Conservation (phyloP, 2,888 invertebrate genomes). For the Drosophila koepferae region DNA sequence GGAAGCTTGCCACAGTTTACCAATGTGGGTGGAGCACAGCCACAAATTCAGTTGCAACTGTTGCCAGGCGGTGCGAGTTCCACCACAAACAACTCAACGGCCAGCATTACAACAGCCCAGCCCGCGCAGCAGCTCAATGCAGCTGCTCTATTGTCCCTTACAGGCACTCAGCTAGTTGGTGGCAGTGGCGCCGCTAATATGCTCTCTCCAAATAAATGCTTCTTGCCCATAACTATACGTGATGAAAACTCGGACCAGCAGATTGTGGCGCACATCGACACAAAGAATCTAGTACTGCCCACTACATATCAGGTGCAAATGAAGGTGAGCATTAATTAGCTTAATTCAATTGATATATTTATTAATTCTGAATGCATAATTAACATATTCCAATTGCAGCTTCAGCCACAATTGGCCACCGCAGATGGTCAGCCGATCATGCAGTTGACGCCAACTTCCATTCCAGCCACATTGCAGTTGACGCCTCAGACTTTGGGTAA, state of each 20-base stretch:
- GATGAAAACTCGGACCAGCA: conserved; percentile 85
- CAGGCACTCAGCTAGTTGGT: neutral
- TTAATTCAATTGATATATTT: neutral
- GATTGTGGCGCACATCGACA: conserved; percentile 85
- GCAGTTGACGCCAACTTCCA: conserved; percentile 83
- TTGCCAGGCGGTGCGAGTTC: conserved; percentile 40
- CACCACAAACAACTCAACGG: conserved; percentile 4
- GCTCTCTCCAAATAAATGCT: conserved; percentile 83
- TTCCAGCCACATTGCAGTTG: conserved; percentile 84
- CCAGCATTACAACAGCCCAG: conserved; percentile 36
- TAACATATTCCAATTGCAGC: conserved; percentile 40
- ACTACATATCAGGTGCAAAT: conserved; percentile 85
- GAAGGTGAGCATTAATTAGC: conserved; percentile 74
- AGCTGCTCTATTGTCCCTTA: conserved; percentile 20
- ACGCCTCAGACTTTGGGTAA: conserved; percentile 77
- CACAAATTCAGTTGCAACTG: conserved; percentile 67
- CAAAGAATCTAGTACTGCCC: conserved; percentile 84
- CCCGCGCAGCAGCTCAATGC: conserved; percentile 66
- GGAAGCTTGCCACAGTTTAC: conserved; percentile 40
- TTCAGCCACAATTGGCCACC: conserved; percentile 84
- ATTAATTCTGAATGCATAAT: neutral
- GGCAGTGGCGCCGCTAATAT: conserved; percentile 72
- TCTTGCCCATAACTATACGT: conserved; percentile 84
- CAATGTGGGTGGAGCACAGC: conserved; percentile 48
- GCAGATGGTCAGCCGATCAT: conserved; percentile 85